Percentiles rank a stretch among this genome's conserved stretches.
Evolutionary conservation across 2,888 invertebrate genomes (phyloP).

Genomic region (Halictus quadricinctus): DNA sequence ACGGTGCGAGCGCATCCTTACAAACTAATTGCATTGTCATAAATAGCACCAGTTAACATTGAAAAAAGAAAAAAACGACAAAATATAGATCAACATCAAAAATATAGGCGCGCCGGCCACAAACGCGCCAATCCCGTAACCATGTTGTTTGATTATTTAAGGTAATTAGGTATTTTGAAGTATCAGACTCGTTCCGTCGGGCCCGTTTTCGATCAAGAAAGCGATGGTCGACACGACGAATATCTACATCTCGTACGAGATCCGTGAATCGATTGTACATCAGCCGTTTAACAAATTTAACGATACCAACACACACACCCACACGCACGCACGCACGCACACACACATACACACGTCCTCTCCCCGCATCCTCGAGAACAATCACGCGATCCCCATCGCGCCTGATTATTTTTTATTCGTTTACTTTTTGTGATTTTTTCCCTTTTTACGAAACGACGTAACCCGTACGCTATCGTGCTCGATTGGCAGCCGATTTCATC

Average conservation of each 20-base stretch:
- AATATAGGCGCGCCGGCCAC: neutral
- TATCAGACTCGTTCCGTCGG: no score
- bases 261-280: neutral
- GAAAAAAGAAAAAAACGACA: neutral
- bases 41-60: conserved; percentile 32
- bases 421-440: neutral
- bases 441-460: neutral
- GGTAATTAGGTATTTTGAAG: neutral
- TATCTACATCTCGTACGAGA: neutral
- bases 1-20: conserved; percentile 24
- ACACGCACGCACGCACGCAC: neutral
- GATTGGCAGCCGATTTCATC: conserved; percentile 22
- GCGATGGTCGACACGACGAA: no score
- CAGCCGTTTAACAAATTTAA: neutral
- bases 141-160: neutral
- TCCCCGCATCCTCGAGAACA: neutral
- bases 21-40: conserved; percentile 49
- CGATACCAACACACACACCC: neutral
- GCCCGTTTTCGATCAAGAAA: neutral
- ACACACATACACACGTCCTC: neutral
- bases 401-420: neutral
- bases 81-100: conserved; percentile 2
- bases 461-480: neutral
- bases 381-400: neutral
- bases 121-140: neutral